Conservation (phyloP, 2,888 invertebrate species). For the Petrolisthes cinctipes region DNA sequence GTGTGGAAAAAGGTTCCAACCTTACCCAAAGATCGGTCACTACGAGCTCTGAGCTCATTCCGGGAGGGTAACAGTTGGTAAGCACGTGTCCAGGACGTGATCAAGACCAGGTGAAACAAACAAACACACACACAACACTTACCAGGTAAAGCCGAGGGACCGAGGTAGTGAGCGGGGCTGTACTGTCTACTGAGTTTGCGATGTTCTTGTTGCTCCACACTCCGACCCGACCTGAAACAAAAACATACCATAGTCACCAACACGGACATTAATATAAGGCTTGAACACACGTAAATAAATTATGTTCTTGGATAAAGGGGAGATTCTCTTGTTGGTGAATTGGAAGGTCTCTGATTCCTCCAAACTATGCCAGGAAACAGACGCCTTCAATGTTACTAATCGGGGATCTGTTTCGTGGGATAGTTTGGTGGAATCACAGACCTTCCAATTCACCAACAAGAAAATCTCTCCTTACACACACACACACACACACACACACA, state of each 20-base stretch:
- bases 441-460: too few species aligned
- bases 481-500: slow-evolving; percentile 5
- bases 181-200: slow-evolving; percentile 45
- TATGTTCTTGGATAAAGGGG: too few species aligned
- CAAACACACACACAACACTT: background rate
- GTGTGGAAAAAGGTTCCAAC: too few species aligned
- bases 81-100: background rate
- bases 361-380: too few species aligned
- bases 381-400: too few species aligned
- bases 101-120: too few species aligned
- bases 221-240: slow-evolving; percentile 35
- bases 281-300: too few species aligned
- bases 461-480: slow-evolving; percentile 2
- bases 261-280: background rate
- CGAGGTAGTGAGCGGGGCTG: slow-evolving; percentile 46
- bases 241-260: background rate
- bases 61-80: background rate
- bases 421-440: too few species aligned
- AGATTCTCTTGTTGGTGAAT: too few species aligned
- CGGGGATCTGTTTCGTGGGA: too few species aligned
- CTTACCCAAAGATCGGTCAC: background rate
- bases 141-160: slow-evolving; percentile 33
- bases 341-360: too few species aligned
- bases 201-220: slow-evolving; percentile 36
- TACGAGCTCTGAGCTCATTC: too few species aligned